Conservation (phyloP, 2,113 vertebrate species). For the Struthidea cinerea region DNA sequence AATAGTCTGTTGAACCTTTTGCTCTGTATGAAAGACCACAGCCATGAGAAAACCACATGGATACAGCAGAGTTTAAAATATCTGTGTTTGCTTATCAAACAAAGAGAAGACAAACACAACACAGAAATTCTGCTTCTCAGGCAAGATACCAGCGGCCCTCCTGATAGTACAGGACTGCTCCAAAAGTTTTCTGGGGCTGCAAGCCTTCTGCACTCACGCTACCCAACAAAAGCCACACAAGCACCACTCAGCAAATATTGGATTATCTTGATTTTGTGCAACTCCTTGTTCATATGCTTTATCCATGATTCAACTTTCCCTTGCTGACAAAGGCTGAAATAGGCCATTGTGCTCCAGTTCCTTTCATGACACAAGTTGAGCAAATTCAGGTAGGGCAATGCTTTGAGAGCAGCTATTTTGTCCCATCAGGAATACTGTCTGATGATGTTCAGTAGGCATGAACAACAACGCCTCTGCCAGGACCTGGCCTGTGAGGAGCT, state of each 20-base stretch:
- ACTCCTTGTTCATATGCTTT: not conserved
- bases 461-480: not conserved
- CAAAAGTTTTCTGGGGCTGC: not conserved
- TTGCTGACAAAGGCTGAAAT: not conserved
- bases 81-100: slow-evolving; percentile 5
- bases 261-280: not conserved
- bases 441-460: not conserved
- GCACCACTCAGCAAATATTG: not conserved
- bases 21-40: not conserved
- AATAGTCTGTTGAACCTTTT: not conserved
- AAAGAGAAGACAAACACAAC: not conserved
- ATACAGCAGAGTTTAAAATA: not conserved
- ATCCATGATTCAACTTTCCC: not conserved
- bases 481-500: not conserved
- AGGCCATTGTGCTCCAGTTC: not conserved
- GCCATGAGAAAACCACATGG: not conserved
- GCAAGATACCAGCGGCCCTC: not conserved
- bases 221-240: not conserved
- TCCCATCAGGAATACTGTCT: not conserved
- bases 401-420: not conserved
- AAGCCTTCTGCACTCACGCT: not conserved
- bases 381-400: not conserved
- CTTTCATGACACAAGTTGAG: not conserved
- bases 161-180: not conserved
- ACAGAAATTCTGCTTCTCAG: not conserved